Evolutionary conservation across 2,888 invertebrate genomes (phyloP).

Genomic region (Aromia moschata): DNA sequence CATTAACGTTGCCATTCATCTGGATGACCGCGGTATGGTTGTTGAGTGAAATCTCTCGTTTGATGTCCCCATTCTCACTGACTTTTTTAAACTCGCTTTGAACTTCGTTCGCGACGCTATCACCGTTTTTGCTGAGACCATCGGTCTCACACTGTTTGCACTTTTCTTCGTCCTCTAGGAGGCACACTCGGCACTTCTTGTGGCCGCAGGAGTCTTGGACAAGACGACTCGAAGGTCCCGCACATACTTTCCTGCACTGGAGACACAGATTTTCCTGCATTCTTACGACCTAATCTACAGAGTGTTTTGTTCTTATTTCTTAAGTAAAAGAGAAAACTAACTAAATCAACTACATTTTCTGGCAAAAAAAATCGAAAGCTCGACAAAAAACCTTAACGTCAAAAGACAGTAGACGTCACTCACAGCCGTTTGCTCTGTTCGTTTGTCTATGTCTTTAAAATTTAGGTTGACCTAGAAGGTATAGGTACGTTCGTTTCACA

Average conservation of each 20-base stretch:
- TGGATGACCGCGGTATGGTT: conserved; percentile 55
- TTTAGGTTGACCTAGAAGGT: too few relatives aligned
- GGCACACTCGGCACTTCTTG: conserved; percentile 77
- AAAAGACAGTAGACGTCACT: too few relatives aligned
- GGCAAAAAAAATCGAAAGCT: neutral
- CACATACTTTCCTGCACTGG: conserved; percentile 69
- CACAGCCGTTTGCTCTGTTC: too few relatives aligned
- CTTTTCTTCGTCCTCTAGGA: conserved; percentile 72
- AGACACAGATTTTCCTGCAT: conserved; percentile 52
- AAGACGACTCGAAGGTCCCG: conserved; percentile 69
- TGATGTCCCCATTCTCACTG: conserved; percentile 35
- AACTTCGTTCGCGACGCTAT: conserved; percentile 6
- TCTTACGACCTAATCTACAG: neutral
- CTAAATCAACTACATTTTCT: too few relatives aligned
- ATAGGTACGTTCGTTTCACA: too few relatives aligned
- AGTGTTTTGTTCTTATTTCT: too few relatives aligned
- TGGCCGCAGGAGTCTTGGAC: conserved; percentile 81
- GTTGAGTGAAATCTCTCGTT: conserved; percentile 40
- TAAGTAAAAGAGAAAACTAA: too few relatives aligned
- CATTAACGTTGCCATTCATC: conserved; percentile 47
- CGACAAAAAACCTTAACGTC: too few relatives aligned
- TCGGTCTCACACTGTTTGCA: conserved; percentile 67
- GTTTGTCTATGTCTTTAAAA: too few relatives aligned
- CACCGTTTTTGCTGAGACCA: conserved; percentile 17
- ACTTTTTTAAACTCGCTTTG: conserved; percentile 20